phyloP scores from a whole-genome alignment of 2,888 invertebrate genomes.

The Nomada ruficornis region DNA sequence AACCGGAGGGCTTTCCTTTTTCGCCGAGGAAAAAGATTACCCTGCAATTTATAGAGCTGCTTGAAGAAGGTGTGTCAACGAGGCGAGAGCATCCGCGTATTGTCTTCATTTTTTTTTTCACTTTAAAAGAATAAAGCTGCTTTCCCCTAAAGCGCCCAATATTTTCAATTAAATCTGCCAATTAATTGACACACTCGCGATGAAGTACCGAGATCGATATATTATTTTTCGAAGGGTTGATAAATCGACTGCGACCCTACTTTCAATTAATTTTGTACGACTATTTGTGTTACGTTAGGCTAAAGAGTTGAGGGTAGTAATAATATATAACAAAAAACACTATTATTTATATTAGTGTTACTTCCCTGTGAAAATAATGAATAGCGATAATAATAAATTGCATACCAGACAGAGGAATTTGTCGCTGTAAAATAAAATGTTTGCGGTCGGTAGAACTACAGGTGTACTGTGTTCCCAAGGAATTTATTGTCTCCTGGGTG shows the following conservation, averaged over 20 bases:
- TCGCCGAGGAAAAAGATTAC: constrained; percentile 52
- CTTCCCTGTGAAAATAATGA: too few relatives aligned
- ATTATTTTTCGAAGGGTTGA: too few relatives aligned
- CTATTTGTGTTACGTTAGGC: too few relatives aligned
- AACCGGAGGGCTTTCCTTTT: constrained; percentile 30
- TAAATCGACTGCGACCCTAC: too few relatives aligned
- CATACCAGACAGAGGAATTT: background rate
- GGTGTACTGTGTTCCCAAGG: background rate
- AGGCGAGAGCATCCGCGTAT: constrained; percentile 20
- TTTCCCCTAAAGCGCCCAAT: background rate
- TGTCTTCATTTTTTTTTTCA: background rate
- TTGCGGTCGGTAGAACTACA: too few relatives aligned
- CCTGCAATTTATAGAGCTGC: constrained; percentile 52
- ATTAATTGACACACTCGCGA: constrained; percentile 36
- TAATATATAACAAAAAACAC: too few relatives aligned
- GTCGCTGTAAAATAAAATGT: background rate
- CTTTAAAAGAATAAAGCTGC: constrained; percentile 11
- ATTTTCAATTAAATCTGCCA: constrained; percentile 4
- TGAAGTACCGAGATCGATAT: background rate
- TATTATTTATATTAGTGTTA: too few relatives aligned
- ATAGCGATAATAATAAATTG: too few relatives aligned
- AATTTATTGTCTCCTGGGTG: background rate
- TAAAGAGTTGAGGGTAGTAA: too few relatives aligned
- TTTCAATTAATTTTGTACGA: too few relatives aligned
- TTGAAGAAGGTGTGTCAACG: constrained; percentile 42